Evolutionary conservation across 2,113 vertebrate species (phyloP).

Genomic region (Rhagologus leucostigma): DNA sequence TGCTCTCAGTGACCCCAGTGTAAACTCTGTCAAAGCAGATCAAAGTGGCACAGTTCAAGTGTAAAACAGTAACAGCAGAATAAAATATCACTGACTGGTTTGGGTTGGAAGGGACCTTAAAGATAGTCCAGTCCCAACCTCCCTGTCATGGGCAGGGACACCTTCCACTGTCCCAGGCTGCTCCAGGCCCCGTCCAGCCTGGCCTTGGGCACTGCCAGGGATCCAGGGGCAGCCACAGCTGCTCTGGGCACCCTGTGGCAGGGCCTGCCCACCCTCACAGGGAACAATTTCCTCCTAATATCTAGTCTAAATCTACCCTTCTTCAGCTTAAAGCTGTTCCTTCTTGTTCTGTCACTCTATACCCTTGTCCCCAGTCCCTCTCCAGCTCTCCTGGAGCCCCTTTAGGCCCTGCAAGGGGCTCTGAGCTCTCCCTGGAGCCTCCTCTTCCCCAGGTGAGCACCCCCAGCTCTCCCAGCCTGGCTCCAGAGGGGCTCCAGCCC

Average conservation of each 20-base stretch:
- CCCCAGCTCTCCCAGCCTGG: background rate
- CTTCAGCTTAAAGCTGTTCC: background rate
- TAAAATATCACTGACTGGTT: background rate
- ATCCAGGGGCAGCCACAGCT: background rate
- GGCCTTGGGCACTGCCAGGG: background rate
- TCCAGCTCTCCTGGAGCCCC: background rate
- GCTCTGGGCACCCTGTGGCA: background rate
- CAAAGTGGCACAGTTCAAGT: background rate
- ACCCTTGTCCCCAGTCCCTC: background rate
- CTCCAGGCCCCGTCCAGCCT: background rate
- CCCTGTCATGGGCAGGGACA: background rate
- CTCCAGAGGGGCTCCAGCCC: background rate
- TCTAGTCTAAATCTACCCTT: too few species aligned
- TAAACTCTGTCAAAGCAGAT: background rate
- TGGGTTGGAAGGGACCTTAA: background rate
- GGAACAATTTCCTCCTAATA: too few species aligned
- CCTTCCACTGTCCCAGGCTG: background rate
- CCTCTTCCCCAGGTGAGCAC: background rate
- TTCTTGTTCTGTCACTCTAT: background rate
- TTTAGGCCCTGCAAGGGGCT: background rate
- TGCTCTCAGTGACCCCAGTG: background rate
- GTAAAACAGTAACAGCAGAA: background rate
- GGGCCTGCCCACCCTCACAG: background rate
- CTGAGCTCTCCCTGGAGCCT: background rate
- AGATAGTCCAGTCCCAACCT: rapidly evolving